Evolutionary conservation across 1,140 invertebrate genomes (phyloP), one percentile per base, ranked within the genome.

Genomic region (Rhopalosiphum padi): DNA sequence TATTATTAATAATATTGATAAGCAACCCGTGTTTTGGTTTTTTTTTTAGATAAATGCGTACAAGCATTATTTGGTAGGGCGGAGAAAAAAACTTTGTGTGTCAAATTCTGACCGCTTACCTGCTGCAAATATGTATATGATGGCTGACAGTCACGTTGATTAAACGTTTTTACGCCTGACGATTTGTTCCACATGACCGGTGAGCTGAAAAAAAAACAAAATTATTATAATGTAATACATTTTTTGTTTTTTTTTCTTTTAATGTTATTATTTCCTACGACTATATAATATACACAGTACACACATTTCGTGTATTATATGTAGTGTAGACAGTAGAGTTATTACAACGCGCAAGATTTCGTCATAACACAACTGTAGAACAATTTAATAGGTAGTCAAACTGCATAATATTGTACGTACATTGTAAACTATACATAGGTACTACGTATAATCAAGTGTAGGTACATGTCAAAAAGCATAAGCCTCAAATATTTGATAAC

Each of bases 151-250:
- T 92, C 91, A 92, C 91, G 90, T 91, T 83, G 90, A 91, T 91
- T 91, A 35, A 92, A 92, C 68, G 91, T 83, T 92, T 92, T 92
- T 92, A 85, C 91, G 77, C 91, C n/a, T 51, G 77, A 48, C 91
- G 68, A 92, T 92, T 83, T 46, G 91, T 92, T 92, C 91, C 91
- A 92, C 91, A 83, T 92, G 91, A 92, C 77, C 68, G 91, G 77
- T 22, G n/a, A 92, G 91, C 77, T 83, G 91, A 18, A 92, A 91
- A 91, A 82, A 82, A 91, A 83, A 68, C 30, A 48, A 91, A 68
- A 77, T 48, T 48, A 48, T 89, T 89, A 51, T 77, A 68, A 91
- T 91, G 60, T 91, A 91, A 83, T 68, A 46, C 60, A 25, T 22
- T 91, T 46, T 43, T 91, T 55, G 8, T 90, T 41, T 46, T 43